A percentile compares a stretch with the other conserved stretches of the same genome.
phyloP scores from a whole-genome alignment of 2,113 vertebrate species.

The Coryphaenoides rupestris region DNA sequence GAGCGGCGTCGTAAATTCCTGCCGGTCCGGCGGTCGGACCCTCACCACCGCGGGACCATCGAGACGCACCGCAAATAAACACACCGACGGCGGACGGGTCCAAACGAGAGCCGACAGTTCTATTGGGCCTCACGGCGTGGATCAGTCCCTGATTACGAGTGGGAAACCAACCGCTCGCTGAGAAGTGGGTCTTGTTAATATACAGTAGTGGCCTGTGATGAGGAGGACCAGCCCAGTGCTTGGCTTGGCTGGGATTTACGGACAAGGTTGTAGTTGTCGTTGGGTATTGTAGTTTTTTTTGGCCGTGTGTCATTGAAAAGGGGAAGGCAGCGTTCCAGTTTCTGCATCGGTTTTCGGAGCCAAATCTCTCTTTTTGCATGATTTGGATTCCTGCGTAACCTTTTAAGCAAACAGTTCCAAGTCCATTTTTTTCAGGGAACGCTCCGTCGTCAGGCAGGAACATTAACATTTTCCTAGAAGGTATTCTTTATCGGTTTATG shows the following conservation, averaged over 20 bases:
- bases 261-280: slow-evolving; percentile 26
- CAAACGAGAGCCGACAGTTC: slow-evolving; percentile 74
- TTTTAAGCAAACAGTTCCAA: too few relatives aligned
- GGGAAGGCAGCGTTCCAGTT: slow-evolving; percentile 24
- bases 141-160: slow-evolving; percentile 71
- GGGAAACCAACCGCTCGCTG: slow-evolving; percentile 64
- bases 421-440: too few relatives aligned
- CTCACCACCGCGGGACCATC: too few relatives aligned
- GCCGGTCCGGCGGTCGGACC: too few relatives aligned
- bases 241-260: slow-evolving; percentile 39
- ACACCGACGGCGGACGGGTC: slow-evolving; percentile 70
- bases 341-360: too few relatives aligned
- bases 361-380: too few relatives aligned
- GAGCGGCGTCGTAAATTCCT: too few relatives aligned
- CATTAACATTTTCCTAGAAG: too few relatives aligned
- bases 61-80: slow-evolving; percentile 70
- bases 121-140: slow-evolving; percentile 72
- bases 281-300: slow-evolving; percentile 21
- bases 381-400: too few relatives aligned
- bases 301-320: slow-evolving; percentile 30
- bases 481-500: too few relatives aligned
- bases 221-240: slow-evolving; percentile 54
- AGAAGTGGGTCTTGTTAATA: slow-evolving; percentile 71
- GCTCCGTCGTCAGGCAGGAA: too few relatives aligned
- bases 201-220: slow-evolving; percentile 56